Base-by-base conservation (phyloP, 2,797 vertebrate genomes). In the Galaxias olidus region DNA sequence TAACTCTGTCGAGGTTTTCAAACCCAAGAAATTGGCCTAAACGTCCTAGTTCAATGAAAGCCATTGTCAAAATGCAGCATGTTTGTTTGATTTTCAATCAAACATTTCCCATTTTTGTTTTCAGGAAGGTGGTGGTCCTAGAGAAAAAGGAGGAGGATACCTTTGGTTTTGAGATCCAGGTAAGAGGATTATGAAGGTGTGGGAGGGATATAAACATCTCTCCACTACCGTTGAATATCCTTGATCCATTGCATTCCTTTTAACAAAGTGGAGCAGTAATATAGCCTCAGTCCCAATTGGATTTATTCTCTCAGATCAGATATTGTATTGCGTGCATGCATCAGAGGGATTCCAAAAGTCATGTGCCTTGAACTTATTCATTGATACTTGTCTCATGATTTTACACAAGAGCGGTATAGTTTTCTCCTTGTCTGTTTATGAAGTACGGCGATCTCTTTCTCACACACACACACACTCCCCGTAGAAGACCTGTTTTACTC, bases 151-250 rank as follows among this genome's bases (percentile, higher is more conserved):
- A 94, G 0, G 92, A 93, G 19, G 95, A 97, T 76, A 84, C 94
- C 0, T 98, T 97, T 1, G 97, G 97, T 45, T 99, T 99, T 68
- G 97, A 99, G 89, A 97, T 99, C 81, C 96, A 98, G 96, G 97
- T 98, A 84, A 90, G 92, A 73, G 42, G 66, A 75, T 77, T 60
- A 65, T 6, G 13, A 1, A 10, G 0, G 56, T 40, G 4, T 18
- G 4, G 42, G 30, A 3, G 5, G 8, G 13, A 1, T n/a, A n/a
- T n/a, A n/a, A n/a, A n/a, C n/a, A n/a, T n/a, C n/a, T n/a, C n/a
- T n/a, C n/a, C n/a, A n/a, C n/a, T n/a, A n/a, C n/a, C n/a, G n/a
- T n/a, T n/a, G 18, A 6, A 30, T 30, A 30, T 30, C 30, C 30
- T 9, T 9, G 3, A 14, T 59, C 18, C 54, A 58, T 44, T 18